A percentile compares a stretch with the other conserved stretches of the same genome.
phyloP scores from a whole-genome alignment of 2,888 invertebrate species.

The Neoscelio sp. region DNA sequence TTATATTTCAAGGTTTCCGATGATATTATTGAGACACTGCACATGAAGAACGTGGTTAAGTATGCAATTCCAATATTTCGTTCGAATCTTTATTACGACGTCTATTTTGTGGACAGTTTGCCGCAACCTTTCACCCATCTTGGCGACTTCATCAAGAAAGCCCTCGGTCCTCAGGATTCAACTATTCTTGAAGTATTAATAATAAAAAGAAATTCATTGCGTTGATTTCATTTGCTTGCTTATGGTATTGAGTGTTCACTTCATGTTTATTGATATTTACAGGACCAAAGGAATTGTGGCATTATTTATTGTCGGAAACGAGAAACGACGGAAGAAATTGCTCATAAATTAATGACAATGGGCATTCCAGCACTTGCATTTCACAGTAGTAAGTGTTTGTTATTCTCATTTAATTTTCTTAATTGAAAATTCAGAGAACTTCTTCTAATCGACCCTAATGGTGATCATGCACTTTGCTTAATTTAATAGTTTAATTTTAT shows the following conservation, averaged over 20 bases:
- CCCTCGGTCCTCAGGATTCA: constrained; percentile 86
- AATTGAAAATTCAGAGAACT: too few relatives aligned
- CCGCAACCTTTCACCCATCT: constrained; percentile 93
- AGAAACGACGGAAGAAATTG: constrained; percentile 94
- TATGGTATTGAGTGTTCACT: too few relatives aligned
- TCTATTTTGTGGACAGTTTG: constrained; percentile 93
- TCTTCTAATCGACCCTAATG: too few relatives aligned
- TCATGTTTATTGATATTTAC: constrained; percentile 16
- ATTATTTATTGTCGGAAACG: constrained; percentile 98
- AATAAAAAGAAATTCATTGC: too few relatives aligned
- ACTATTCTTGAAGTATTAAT: constrained; percentile 70
- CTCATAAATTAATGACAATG: constrained; percentile 88
- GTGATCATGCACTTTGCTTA: too few relatives aligned
- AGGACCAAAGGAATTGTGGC: constrained; percentile 87
- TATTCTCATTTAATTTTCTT: constrained; percentile 10
- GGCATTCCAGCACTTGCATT: constrained; percentile 93
- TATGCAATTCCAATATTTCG: constrained; percentile 96
- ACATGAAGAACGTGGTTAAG: constrained; percentile 87
- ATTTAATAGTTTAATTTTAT: too few relatives aligned
- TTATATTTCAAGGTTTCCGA: constrained; percentile 89
- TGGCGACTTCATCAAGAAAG: constrained; percentile 88
- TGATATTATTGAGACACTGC: constrained; percentile 91
- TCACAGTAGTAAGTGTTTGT: constrained; percentile 89
- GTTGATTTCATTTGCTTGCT: too few relatives aligned
- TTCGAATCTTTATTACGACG: constrained; percentile 97